Evolutionary conservation across 1,140 invertebrate species (phyloP).

Genomic region (Cryptotermes secundus): DNA sequence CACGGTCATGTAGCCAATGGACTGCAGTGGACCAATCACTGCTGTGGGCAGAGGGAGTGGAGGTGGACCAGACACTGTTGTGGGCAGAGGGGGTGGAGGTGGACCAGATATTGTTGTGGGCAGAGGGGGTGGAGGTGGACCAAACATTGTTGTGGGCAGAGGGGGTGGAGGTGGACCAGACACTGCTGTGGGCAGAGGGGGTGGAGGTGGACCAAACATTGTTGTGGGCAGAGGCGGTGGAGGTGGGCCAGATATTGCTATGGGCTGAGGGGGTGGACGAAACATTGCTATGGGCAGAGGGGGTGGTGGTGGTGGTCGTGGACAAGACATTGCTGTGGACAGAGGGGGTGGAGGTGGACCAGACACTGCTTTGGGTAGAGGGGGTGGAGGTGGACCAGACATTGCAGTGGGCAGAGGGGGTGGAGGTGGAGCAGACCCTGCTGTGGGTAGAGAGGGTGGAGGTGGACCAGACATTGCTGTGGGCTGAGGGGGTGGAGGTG

Average conservation of each 20-base stretch:
- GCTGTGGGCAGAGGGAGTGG: not conserved
- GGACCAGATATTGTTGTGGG: slow-evolving; percentile 32
- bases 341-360: slow-evolving; percentile 7
- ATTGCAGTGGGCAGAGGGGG: not conserved
- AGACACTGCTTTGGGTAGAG: slow-evolving; percentile 35
- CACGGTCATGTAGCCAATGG: not conserved
- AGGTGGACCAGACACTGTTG: slow-evolving; percentile 28
- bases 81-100: slow-evolving; percentile 34
- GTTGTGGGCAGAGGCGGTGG: slow-evolving; percentile 34
- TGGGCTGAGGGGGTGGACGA: slow-evolving; percentile 31
- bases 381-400: slow-evolving; percentile 15
- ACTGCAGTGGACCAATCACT: not conserved
- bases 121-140: slow-evolving; percentile 37
- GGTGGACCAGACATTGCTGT: slow-evolving; percentile 25
- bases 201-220: slow-evolving; percentile 35
- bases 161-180: slow-evolving; percentile 39
- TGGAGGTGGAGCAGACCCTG: slow-evolving; percentile 16
- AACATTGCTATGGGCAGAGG: slow-evolving; percentile 36
- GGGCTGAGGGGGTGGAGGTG: slow-evolving; percentile 37
- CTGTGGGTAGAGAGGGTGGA: slow-evolving; percentile 36
- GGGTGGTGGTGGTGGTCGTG: slow-evolving; percentile 36
- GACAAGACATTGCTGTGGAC: not conserved
- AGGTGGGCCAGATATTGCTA: too few species aligned
- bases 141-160: slow-evolving; percentile 23
- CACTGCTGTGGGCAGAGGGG: slow-evolving; percentile 34